phyloP scores from a whole-genome alignment of 2,797 vertebrate species.

The Stomatorhinus walkeri region DNA sequence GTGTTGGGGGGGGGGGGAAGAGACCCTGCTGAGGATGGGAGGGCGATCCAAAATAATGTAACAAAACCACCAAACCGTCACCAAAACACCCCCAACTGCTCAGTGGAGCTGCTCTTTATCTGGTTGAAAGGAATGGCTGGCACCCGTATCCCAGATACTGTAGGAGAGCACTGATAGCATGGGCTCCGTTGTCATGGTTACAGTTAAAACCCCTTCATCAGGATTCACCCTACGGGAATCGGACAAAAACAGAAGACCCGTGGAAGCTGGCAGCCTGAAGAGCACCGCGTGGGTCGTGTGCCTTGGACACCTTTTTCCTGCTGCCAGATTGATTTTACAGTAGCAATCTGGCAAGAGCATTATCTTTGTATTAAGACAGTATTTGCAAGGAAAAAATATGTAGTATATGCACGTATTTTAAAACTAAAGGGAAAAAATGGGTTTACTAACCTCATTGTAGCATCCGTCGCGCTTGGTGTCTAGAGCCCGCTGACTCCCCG shows the following conservation, averaged over 20 bases:
- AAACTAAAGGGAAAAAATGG: not conserved
- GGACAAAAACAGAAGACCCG: not conserved
- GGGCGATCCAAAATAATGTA: not conserved
- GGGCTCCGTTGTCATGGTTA: not conserved
- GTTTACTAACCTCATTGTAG: not conserved
- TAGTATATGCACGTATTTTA: not conserved
- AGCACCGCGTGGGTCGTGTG: not conserved
- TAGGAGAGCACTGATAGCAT: not conserved
- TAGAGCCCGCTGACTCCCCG: not conserved
- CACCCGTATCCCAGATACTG: not conserved
- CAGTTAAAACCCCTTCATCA: not conserved
- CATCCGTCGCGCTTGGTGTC: not conserved
- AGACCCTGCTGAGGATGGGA: not conserved
- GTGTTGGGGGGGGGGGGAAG: too few species aligned
- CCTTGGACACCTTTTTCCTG: not conserved
- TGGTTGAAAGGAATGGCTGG: not conserved
- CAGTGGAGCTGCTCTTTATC: not conserved
- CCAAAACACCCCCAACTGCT: not conserved
- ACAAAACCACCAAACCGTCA: not conserved
- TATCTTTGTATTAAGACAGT: not conserved
- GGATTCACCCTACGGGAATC: not conserved
- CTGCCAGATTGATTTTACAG: not conserved
- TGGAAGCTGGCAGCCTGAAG: not conserved
- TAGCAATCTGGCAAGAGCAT: not conserved
- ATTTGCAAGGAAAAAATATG: not conserved